Percentiles rank a stretch among this genome's conserved stretches.
Conservation (phyloP, 2,888 invertebrate genomes). For the Euproctis similis region DNA sequence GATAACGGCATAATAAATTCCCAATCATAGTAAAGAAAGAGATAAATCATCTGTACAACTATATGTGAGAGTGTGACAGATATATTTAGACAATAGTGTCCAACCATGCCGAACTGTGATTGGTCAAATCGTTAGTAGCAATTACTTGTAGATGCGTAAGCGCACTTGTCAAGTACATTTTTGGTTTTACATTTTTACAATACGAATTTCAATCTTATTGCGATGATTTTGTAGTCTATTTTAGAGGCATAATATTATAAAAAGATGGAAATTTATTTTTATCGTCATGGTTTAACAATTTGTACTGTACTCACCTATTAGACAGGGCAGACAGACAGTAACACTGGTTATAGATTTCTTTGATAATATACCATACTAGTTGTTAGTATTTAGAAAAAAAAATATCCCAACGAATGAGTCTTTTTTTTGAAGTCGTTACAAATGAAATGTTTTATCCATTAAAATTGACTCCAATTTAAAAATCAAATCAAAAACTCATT, state of each 20-base stretch:
- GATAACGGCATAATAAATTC: conserved; percentile 19
- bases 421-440: too few species aligned
- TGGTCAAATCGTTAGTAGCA: conserved; percentile 21
- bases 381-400: too few species aligned
- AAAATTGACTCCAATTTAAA: too few species aligned
- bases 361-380: too few species aligned
- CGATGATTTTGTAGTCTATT: neutral
- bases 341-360: too few species aligned
- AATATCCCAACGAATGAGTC: too few species aligned
- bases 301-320: too few species aligned
- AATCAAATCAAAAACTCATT: too few species aligned
- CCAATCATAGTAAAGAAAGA: conserved; percentile 21
- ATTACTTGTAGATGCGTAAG: conserved; percentile 31
- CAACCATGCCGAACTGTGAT: conserved; percentile 13
- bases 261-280: conserved; percentile 4
- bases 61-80: conserved; percentile 9
- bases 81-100: conserved; percentile 16
- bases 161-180: conserved; percentile 22
- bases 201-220: conserved; percentile 6
- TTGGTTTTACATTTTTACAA: conserved; percentile 18
- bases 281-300: neutral
- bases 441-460: too few species aligned
- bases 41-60: conserved; percentile 6
- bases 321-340: too few species aligned
- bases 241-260: conserved; percentile 1